Conservation (phyloP, 1,140 invertebrate species). For the Cydia strobilella region DNA sequence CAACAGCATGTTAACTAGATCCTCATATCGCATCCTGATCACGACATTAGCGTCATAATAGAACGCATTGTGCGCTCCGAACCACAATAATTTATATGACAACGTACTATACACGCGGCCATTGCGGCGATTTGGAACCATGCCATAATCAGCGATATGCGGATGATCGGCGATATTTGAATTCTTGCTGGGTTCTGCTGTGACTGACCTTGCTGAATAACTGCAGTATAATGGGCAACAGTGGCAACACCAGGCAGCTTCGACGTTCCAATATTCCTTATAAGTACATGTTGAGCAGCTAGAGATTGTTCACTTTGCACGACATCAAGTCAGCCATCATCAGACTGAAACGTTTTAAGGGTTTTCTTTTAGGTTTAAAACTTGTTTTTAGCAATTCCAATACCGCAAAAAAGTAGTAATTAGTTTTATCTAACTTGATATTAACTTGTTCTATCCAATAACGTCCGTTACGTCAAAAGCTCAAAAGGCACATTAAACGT, state of each 20-base stretch:
- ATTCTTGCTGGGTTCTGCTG: conserved; percentile 29
- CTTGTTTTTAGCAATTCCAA: too few relatives aligned
- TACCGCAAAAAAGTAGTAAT: too few relatives aligned
- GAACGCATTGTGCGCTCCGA: conserved; percentile 49
- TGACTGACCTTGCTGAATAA: not conserved
- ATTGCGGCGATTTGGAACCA: conserved; percentile 46
- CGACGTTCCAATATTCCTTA: too few relatives aligned
- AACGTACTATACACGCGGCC: conserved; percentile 36
- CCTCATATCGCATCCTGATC: conserved; percentile 40
- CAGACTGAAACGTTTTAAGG: too few relatives aligned
- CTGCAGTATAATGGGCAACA: not conserved
- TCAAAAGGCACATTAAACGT: conserved; percentile 1
- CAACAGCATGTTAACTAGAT: conserved; percentile 14
- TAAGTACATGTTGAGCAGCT: too few relatives aligned
- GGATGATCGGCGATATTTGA: conserved; percentile 36
- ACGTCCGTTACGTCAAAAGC: not conserved
- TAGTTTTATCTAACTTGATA: too few relatives aligned
- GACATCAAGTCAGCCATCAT: too few relatives aligned
- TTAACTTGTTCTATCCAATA: not conserved
- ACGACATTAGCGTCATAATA: conserved; percentile 49
- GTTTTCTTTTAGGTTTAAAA: too few relatives aligned
- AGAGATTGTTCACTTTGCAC: too few relatives aligned
- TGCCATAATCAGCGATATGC: conserved; percentile 43
- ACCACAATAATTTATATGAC: conserved; percentile 50
- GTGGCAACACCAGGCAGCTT: not conserved